Evolutionary conservation across 2,888 invertebrate genomes (phyloP).

Genomic region (Pterobdella sp.): DNA sequence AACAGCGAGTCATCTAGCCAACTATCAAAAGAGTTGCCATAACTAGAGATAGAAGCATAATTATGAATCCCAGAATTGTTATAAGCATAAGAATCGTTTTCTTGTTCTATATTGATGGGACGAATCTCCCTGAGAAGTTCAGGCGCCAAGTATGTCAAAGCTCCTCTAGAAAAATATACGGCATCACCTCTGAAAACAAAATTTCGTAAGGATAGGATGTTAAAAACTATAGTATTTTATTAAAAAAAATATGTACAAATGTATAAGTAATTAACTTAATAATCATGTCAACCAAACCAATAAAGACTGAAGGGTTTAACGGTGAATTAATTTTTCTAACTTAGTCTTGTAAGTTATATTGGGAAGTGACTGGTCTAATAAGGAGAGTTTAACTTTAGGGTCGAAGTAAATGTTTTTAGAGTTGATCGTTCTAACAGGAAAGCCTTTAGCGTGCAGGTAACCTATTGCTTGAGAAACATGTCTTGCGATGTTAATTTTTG

Average conservation of each 20-base stretch:
- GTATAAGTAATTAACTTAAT: not conserved
- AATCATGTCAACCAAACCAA: not conserved
- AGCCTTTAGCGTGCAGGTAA: conserved; percentile 54
- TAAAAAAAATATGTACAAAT: not conserved
- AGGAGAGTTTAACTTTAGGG: conserved; percentile 50
- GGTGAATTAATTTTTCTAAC: too few species aligned
- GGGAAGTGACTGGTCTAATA: conserved; percentile 48
- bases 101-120: conserved; percentile 36
- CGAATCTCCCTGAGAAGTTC: conserved; percentile 68
- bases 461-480: conserved; percentile 52
- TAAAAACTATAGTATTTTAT: not conserved
- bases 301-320: not conserved
- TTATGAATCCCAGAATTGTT: conserved; percentile 72
- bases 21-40: conserved; percentile 50
- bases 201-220: not conserved
- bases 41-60: conserved; percentile 69
- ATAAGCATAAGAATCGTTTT: conserved; percentile 45
- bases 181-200: conserved; percentile 41
- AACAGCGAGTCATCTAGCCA: conserved; percentile 67
- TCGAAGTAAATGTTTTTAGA: conserved; percentile 52
- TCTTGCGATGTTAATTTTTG: conserved; percentile 47
- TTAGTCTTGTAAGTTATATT: not conserved
- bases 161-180: conserved; percentile 47
- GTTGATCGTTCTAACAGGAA: conserved; percentile 50
- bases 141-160: conserved; percentile 72